A percentile compares a stretch with the other conserved stretches of the same genome.
phyloP scores from a whole-genome alignment of 2,888 invertebrate genomes.

The Lithophane semibrunnea region DNA sequence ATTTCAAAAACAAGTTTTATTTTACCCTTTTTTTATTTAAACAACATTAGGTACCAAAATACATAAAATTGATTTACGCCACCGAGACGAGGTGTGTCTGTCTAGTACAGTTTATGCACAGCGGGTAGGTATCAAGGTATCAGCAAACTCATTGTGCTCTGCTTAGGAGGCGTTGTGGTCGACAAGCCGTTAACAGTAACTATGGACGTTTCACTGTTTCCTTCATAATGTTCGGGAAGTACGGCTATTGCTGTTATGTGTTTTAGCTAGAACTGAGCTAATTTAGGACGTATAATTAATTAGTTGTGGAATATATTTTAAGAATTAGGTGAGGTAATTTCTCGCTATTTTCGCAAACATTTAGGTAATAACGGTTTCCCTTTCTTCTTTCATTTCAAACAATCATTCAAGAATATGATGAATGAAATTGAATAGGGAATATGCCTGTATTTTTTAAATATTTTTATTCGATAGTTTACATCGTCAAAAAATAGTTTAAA shows the following conservation, averaged over 20 bases:
- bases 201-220: constrained; percentile 63
- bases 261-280: constrained; percentile 49
- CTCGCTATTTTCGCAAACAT: not conserved
- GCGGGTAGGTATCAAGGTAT: constrained; percentile 46
- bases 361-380: too few relatives aligned
- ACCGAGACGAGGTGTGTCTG: constrained; percentile 41
- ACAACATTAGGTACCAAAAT: constrained; percentile 11
- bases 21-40: constrained; percentile 22
- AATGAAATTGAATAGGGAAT: not conserved
- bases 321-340: not conserved
- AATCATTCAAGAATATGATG: too few relatives aligned
- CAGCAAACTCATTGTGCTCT: constrained; percentile 55
- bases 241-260: constrained; percentile 49
- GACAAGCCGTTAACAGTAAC: constrained; percentile 57
- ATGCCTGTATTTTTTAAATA: too few relatives aligned
- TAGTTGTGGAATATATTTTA: constrained; percentile 25
- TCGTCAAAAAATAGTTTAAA: too few relatives aligned
- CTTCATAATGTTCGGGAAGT: constrained; percentile 69
- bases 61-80: constrained; percentile 44
- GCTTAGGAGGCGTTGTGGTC: constrained; percentile 70
- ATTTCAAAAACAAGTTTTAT: not conserved
- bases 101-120: constrained; percentile 20
- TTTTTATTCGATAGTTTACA: too few relatives aligned
- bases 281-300: constrained; percentile 24
- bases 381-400: not conserved